Base-by-base conservation (phyloP, 2,113 vertebrate species). In the Telmatochromis sp. region DNA sequence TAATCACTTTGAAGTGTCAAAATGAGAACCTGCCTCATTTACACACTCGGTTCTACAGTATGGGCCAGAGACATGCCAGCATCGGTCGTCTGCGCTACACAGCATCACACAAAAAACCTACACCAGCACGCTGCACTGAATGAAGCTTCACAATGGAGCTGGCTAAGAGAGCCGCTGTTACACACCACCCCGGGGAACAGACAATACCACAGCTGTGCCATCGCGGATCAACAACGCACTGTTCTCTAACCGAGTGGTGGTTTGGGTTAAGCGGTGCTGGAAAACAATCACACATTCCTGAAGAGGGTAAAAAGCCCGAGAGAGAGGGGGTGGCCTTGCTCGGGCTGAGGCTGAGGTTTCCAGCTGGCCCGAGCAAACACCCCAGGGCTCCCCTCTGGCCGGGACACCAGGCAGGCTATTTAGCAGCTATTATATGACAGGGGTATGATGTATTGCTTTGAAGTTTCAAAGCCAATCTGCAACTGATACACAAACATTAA, bases 271-370 rank as follows among this genome's bases (percentile, higher is more conserved):
- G 80, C 86, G 40, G 84, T 33, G 89, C 93, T 96, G 95, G 95
- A 96, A 95, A 89, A 89, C 86, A 95, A 96, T 95, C 95, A 95
- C 93, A 95, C 95, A 96, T 96, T 96, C 96, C 96, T 95, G 92
- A 94, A 95, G 94, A 95, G 95, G 91, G 89, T 86, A 86, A 68
- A 88, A 63, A 91, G 86, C 89, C 92, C 85, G 7, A 80, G 93
- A 92, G 92, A 93, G 92, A 89, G 89, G 92, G 86, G 92, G 89
- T 81, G 90, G 87, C 84, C 93, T 68, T 68, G 88, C 90, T 86
- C 82, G 37, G 88, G 86, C 86, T 65, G 81, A 84, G 85, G 54
- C 63, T 35, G 78, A 80, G 86, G 93, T 87, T 94, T 96, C 94
- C 95, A 96, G 94, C 91, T 96, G 95, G 95, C 92, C 93, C 80